Evolutionary conservation across 2,888 invertebrate species (phyloP).

Genomic region (Ormyrus labotus): DNA sequence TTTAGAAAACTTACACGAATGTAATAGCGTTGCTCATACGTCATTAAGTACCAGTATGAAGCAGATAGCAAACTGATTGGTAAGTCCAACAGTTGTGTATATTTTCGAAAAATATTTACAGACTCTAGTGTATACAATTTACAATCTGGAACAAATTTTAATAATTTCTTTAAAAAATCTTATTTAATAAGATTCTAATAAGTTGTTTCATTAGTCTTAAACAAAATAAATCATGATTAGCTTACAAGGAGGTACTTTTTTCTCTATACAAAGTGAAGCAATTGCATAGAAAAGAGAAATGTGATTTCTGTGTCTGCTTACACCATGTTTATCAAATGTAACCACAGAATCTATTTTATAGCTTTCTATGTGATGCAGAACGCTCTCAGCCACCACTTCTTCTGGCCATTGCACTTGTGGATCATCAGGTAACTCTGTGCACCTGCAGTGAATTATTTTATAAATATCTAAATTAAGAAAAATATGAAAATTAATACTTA

Average conservation of each 20-base stretch:
- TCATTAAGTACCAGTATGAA: constrained; percentile 82
- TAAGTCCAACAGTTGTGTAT: constrained; percentile 89
- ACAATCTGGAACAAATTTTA: constrained; percentile 81
- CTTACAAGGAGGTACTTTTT: constrained; percentile 85
- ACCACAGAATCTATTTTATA: constrained; percentile 89
- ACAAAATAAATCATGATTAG: neutral
- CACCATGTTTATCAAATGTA: constrained; percentile 95
- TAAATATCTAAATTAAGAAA: neutral
- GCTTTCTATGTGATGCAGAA: constrained; percentile 83
- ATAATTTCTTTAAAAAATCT: constrained; percentile 29
- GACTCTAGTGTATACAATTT: constrained; percentile 90
- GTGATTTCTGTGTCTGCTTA: constrained; percentile 96
- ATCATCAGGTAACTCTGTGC: constrained; percentile 86
- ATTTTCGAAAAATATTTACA: constrained; percentile 91
- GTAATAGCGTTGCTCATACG: constrained; percentile 68
- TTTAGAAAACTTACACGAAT: constrained; percentile 67
- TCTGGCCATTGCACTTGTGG: constrained; percentile 87
- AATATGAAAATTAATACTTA: constrained; percentile 62
- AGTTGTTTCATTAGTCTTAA: no score
- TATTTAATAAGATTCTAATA: constrained; percentile 2
- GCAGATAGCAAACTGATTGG: constrained; percentile 87
- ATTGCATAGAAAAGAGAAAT: constrained; percentile 89
- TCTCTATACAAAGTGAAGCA: constrained; percentile 86
- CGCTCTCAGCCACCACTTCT: constrained; percentile 80
- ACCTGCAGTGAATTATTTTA: constrained; percentile 76